Percentiles rank a stretch among this genome's conserved stretches.
phyloP scores from a whole-genome alignment of 2,888 invertebrate species.

The Dasysyrphus tricinctus region DNA sequence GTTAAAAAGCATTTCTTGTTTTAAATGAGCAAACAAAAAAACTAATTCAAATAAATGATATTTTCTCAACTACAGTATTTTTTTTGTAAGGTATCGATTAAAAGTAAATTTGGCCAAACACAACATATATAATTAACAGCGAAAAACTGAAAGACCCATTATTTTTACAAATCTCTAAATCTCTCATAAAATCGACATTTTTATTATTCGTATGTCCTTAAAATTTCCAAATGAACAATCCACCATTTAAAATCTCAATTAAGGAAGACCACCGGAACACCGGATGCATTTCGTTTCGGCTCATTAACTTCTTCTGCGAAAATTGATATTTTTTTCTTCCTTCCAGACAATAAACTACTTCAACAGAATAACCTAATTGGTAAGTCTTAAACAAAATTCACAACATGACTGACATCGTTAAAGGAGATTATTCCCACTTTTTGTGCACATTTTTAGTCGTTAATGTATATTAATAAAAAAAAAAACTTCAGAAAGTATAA shows the following conservation, averaged over 20 bases:
- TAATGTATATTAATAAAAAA: constrained; percentile 3
- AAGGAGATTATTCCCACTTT: constrained; percentile 1
- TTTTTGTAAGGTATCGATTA: no score
- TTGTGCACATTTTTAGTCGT: not conserved
- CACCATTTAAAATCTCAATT: constrained; percentile 42
- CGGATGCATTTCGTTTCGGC: constrained; percentile 56
- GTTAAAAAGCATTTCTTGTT: no score
- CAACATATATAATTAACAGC: not conserved
- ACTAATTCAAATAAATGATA: no score
- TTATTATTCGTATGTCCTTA: constrained; percentile 16
- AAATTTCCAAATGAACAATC: constrained; percentile 7
- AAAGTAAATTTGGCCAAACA: not conserved
- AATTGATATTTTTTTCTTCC: constrained; percentile 29
- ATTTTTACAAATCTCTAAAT: not conserved
- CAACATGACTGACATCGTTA: constrained; percentile 39
- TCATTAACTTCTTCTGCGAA: constrained; percentile 44
- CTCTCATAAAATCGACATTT: not conserved
- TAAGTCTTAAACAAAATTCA: constrained; percentile 46
- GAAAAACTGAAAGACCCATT: not conserved
- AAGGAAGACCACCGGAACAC: constrained; percentile 41
- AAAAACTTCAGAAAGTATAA: not conserved
- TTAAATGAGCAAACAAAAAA: no score
- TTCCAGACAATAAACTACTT: constrained; percentile 29
- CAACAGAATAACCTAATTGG: constrained; percentile 49
- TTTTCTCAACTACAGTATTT: no score